phyloP scores from a whole-genome alignment of 2,113 vertebrate genomes.

The Dicerorhinus sumatrensis region DNA sequence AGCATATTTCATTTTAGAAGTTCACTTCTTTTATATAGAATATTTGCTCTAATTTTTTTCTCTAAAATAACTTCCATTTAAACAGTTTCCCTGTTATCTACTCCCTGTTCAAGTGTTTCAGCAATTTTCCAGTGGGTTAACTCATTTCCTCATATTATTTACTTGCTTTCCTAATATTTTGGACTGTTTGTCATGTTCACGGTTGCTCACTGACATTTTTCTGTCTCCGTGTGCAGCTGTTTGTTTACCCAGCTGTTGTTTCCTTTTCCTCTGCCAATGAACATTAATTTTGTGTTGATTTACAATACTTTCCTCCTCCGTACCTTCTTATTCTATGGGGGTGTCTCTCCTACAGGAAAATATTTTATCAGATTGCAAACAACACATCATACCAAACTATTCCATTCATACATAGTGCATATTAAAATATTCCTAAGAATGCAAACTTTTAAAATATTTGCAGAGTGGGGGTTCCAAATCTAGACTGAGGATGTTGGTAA shows the following conservation, averaged over 20 bases:
- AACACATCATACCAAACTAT: background rate
- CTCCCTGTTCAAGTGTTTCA: constrained; percentile 29
- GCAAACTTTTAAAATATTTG: constrained; percentile 24
- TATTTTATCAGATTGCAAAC: background rate
- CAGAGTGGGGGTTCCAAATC: background rate
- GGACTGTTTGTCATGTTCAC: background rate
- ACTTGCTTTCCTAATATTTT: background rate
- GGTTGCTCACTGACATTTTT: constrained; percentile 1
- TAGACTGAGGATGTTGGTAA: background rate
- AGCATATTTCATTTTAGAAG: background rate
- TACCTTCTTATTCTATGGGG: background rate
- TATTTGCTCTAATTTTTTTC: constrained; percentile 12
- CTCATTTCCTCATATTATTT: constrained; percentile 54
- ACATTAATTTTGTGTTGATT: constrained; percentile 30
- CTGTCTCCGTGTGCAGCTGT: background rate
- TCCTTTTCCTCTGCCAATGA: background rate
- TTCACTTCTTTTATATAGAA: background rate
- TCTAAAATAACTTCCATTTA: background rate
- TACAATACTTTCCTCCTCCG: background rate
- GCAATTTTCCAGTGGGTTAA: background rate
- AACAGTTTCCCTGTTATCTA: background rate
- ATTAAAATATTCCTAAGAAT: constrained; percentile 2
- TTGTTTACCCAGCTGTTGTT: constrained; percentile 61
- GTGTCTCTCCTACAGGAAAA: background rate
- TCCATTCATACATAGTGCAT: background rate